These are phyloP conservation scores for Cremastinae sp. DNA, from an alignment of 2,888 invertebrate genomes.

Conservation along the genomic window DNA sequence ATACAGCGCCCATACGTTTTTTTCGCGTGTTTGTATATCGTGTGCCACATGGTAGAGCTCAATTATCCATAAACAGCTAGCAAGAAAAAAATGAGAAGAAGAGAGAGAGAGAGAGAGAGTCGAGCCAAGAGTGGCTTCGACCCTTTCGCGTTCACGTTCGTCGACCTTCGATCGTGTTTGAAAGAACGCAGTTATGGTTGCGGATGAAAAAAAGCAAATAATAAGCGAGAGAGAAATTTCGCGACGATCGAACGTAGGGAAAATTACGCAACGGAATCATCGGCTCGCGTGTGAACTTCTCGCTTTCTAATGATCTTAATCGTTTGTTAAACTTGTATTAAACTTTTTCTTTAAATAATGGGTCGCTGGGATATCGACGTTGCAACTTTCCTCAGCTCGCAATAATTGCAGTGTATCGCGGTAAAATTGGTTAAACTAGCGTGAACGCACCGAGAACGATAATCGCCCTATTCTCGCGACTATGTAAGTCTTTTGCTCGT, in stretches of 20 bases:
- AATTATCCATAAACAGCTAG: conserved; percentile 54
- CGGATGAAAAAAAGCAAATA: neutral
- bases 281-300: conserved; percentile 29
- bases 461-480: conserved; percentile 20
- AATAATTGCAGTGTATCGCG: neutral
- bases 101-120: conserved; percentile 19
- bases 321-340: too few species aligned
- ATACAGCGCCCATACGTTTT: neutral
- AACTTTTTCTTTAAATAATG: conserved; percentile 19
- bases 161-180: conserved; percentile 47
- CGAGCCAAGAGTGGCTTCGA: conserved; percentile 18
- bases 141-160: conserved; percentile 45
- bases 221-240: conserved; percentile 14
- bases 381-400: too few species aligned
- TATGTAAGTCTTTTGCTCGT: conserved; percentile 10
- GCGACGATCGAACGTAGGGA: conserved; percentile 33
- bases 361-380: too few species aligned
- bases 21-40: conserved; percentile 27
- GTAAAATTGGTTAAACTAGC: conserved; percentile 22
- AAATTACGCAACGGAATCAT: conserved; percentile 52
- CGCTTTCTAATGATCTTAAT: conserved; percentile 1
- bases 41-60: conserved; percentile 34
- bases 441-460: conserved; percentile 24
- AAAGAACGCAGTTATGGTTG: neutral
- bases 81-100: conserved; percentile 9